Base-by-base conservation (phyloP, 37 sponge, comb jelly and placozoan species). In the Spongilla lacustris region DNA sequence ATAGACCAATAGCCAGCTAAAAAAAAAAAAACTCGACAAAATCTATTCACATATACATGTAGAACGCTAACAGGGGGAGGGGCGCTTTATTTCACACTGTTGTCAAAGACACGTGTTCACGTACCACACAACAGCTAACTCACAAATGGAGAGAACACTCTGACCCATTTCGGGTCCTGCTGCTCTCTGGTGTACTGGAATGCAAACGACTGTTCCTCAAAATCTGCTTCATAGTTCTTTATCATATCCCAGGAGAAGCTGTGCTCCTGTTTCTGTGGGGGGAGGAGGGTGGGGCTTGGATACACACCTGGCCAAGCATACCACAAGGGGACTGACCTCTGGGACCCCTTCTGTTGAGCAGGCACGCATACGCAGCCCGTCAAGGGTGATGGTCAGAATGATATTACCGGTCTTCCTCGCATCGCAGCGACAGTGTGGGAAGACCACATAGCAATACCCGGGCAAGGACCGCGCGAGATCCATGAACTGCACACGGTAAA, bases 351-450 rank as follows among this genome's bases (percentile, higher is more conserved):
- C 92, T 0, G 73, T 36, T 19, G 87, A 80, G 67, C 98, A 97
- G 26, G 98, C 98, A 30, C 85, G 81, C 46, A 97, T 66, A 10
- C 31, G 33, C 67, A 97, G 73, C 14, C 76, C 17, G 13, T 66
- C 35, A 27, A 79, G 70, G 35, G 70, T 71, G 46, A 99, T 73
- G 50, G 83, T 58, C 9, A 96, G 73, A 0, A 92, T 96, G 26
- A 99, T 89, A 83, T 99, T 91, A 13, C 99, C 99, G 33, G 78
- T 85, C 73, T 97, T 99, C 25, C 99, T 74, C 14, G 93, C 96
- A 66, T 99, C 98, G 80, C 93, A 94, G 21, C 68, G 27, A 46
- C 96, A 95, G 85, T 97, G 98, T 19, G 99, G 99, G 79, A 99
- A 99, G 1, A 82, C 36, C n/a, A 99, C 69, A 33, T 76, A 73